A percentile compares a stretch with the other conserved stretches of the same genome.
Conservation (phyloP, 2,888 invertebrate species). For the Eupithecia insigniata region DNA sequence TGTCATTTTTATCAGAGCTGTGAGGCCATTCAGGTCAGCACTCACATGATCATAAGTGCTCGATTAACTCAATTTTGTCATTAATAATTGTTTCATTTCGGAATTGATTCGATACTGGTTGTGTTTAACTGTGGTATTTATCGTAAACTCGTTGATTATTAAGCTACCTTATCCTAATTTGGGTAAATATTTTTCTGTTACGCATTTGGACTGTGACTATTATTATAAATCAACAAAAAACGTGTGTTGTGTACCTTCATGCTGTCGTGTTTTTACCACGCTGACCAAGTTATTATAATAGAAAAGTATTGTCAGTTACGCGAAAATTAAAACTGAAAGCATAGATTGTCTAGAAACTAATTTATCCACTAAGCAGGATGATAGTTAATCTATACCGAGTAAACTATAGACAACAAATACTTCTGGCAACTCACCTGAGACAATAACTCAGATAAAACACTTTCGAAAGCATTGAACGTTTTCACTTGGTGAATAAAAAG, state of each 20-base stretch:
- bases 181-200: conserved; percentile 2
- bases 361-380: background rate
- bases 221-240: background rate
- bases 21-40: conserved; percentile 66
- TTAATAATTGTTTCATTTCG: conserved; percentile 25
- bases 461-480: background rate
- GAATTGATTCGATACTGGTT: conserved; percentile 9
- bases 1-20: conserved; percentile 61
- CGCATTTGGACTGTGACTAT: background rate
- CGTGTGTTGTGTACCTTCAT: background rate
- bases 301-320: background rate
- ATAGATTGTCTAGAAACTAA: background rate
- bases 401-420: background rate
- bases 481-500: background rate
- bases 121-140: background rate
- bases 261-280: background rate
- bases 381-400: background rate
- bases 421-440: background rate
- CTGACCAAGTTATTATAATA: background rate
- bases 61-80: conserved; percentile 47
- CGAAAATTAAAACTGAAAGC: background rate
- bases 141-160: conserved; percentile 6
- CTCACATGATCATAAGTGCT: conserved; percentile 62
- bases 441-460: background rate
- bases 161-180: background rate